Evolutionary conservation across 2,888 invertebrate species (phyloP).

Genomic region (Helicoverpa assulta): DNA sequence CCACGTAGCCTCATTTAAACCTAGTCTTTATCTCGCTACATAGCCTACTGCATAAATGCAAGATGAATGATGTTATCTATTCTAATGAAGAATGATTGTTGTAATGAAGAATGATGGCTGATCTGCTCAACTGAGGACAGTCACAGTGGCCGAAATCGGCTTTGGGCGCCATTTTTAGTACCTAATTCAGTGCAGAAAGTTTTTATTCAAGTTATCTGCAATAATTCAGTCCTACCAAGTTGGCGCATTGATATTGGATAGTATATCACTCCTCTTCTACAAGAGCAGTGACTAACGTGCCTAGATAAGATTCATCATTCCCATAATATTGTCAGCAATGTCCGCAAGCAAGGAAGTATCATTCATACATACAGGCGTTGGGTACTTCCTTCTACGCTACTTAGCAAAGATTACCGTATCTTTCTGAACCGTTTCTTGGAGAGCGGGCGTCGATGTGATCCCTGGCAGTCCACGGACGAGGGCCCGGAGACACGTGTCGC

Average conservation of each 20-base stretch:
- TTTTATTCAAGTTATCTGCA: background rate
- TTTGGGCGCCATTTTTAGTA: too few relatives aligned
- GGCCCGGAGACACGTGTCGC: constrained; percentile 96
- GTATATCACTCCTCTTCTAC: background rate
- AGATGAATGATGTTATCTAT: too few relatives aligned
- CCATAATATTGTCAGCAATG: constrained; percentile 27
- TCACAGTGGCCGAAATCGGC: too few relatives aligned
- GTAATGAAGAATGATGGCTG: too few relatives aligned
- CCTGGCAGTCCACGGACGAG: constrained; percentile 94
- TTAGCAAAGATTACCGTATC: constrained; percentile 91
- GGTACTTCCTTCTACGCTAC: constrained; percentile 47
- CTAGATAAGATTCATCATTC: background rate
- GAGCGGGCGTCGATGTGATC: constrained; percentile 95
- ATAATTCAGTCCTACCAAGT: background rate
- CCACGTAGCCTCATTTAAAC: constrained; percentile 7
- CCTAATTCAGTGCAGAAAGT: too few relatives aligned
- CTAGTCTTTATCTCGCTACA: too few relatives aligned
- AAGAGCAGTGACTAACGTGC: background rate
- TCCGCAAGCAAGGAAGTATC: constrained; percentile 50
- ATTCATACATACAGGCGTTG: constrained; percentile 29
- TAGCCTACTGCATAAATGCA: too few relatives aligned
- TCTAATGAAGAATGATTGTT: too few relatives aligned
- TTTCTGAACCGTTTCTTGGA: constrained; percentile 95
- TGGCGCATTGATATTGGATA: too few relatives aligned
- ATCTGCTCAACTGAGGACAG: too few relatives aligned